Base-by-base conservation (phyloP, 2,888 invertebrate genomes). In the Lydus trimaculatus region DNA sequence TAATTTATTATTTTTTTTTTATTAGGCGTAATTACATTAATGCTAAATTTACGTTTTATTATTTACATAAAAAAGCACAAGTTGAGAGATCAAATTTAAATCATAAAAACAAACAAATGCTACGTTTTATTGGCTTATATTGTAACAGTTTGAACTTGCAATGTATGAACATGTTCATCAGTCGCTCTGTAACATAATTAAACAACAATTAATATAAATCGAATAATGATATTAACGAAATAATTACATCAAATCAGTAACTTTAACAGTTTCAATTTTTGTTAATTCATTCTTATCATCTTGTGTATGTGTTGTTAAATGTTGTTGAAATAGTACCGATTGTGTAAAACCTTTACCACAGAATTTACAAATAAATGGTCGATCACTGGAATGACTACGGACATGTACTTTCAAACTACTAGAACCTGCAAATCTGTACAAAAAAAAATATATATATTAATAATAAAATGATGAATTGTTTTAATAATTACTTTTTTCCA, bases 401-500 rank as follows among this genome's bases (percentile, higher is more conserved):
- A 84, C 78, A 67, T 85, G 85, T 0, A 82, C 81, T 69, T 84
- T 85, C 43, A 84, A 75, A 71, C 84, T 84, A 67, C 82, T 83
- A 0, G 83, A 79, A 58, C 82, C 83, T 20, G 84, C 78, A 77
- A 85, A 85, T 74, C 85, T 84, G 64, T 25, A 78, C 73, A 65
- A 25, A 78, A 72, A 66, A 61, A 65, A 52, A 63, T 63, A 67
- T n/a, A n/a, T n/a, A n/a, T n/a, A 31, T 23, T 15, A 63, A 48
- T 48, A 56, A 56, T 17, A 48, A 67, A 67, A 64, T 25, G 23
- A 60, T 23, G 9, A 15, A 13, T 25, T 15, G 7, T 33, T 60
- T 28, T 1, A 61, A 61, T 23, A 75, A 79, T 77, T 75, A 85
- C 85, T 84, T 81, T 78, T 85, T 85, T 31, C 82, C 82, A 69